These are phyloP conservation scores for Molossus alvarezi DNA, from an alignment of 2,797 vertebrate genomes.

Conservation along the genomic window DNA sequence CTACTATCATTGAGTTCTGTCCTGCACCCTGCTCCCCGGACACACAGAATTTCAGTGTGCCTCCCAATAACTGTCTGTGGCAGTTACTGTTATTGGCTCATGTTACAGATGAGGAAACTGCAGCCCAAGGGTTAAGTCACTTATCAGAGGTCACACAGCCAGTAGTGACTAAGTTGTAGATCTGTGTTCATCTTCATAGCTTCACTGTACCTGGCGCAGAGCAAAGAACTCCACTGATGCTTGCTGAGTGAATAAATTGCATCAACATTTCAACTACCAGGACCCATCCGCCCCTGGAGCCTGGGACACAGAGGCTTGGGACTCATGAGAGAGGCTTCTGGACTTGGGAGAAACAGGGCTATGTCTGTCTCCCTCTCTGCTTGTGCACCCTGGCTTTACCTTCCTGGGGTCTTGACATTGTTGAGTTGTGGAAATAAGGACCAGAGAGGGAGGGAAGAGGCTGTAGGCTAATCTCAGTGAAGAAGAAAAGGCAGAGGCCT, in stretches of 20 bases:
- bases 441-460: background rate
- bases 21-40: background rate
- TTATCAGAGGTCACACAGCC: background rate
- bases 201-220: background rate
- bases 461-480: background rate
- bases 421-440: background rate
- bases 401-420: background rate
- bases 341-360: background rate
- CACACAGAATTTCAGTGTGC: background rate
- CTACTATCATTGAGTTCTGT: background rate
- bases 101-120: background rate
- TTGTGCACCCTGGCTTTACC: background rate
- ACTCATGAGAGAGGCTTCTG: background rate
- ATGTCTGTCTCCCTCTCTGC: background rate
- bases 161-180: background rate
- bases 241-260: background rate
- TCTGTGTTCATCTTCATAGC: background rate
- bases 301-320: background rate
- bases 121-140: background rate
- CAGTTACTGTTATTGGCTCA: background rate
- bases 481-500: conserved; percentile 12
- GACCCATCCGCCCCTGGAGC: background rate
- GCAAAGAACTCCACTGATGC: background rate
- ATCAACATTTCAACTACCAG: background rate
- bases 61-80: background rate